Base-by-base conservation (phyloP, 2,113 vertebrate genomes). In the Dendrocopos noguchii region DNA sequence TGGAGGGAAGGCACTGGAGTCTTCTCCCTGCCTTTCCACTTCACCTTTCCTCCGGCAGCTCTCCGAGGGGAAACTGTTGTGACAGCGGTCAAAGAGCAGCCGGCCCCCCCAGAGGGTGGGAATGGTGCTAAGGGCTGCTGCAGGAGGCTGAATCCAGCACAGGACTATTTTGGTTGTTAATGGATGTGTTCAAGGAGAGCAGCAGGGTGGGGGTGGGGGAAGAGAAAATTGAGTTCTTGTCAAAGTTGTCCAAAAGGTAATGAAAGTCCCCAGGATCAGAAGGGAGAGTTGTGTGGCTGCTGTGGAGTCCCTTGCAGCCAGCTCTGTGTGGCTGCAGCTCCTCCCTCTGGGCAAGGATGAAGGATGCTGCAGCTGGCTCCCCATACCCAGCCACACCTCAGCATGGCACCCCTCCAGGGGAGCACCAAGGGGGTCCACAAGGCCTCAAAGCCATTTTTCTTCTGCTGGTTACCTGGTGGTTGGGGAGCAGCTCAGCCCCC, bases 281-380 rank as follows among this genome's bases (percentile, higher is more conserved):
- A 70, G 73, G 81, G 91, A 91, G 84, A 95, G n/a, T 91, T 87
- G 75, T 59, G 72, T 17, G 4, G 60, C 72, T 70, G 68, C 87
- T 72, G 78, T 81, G 95, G 94, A 95, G 22, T 95, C 93, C 89
- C 29, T 92, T 39, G 74, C 59, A 73, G 79, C 84, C 79, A 88
- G 88, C 67, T 61, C 46, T 59, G 67, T 73, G 91, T 87, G 90
- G 90, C 81, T 92, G 87, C 87, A 84, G 1, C 60, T 78, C 46
- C 3, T 39, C 72, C 18, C 42, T 53, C 28, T 59, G 2, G 70
- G 44, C 74, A 15, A 47, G 22, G 44, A 42, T 36, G 42, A 52
- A 15, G 47, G 85, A 24, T 50, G 80, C 52, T 80, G 74, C 53
- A 44, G 57, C 33, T 7, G n/a, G 39, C 15, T 7, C 14, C 19